A percentile compares a stretch with the other conserved stretches of the same genome.
Evolutionary conservation across 1,140 invertebrate species (phyloP).

Genomic region (Zelostemma sp.): DNA sequence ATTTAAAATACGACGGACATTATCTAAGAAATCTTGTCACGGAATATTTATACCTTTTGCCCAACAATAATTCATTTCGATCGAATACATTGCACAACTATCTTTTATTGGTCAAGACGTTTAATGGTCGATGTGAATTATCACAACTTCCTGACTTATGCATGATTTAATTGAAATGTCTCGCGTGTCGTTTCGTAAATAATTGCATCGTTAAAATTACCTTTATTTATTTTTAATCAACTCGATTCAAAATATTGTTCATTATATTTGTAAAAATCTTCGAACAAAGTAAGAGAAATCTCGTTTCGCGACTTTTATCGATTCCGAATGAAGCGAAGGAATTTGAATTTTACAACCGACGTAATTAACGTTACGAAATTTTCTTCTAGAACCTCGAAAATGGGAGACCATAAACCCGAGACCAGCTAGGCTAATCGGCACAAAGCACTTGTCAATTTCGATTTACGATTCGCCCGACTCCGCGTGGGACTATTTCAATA

Average conservation of each 20-base stretch:
- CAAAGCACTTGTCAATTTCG: conserved; percentile 47
- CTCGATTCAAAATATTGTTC: too few relatives aligned
- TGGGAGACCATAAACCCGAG: conserved; percentile 25
- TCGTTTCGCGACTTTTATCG: background rate
- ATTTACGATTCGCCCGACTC: conserved; percentile 39
- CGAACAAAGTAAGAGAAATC: background rate
- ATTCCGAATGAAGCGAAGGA: background rate
- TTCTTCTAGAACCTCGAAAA: background rate
- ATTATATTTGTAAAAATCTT: too few relatives aligned
- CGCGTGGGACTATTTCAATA: conserved; percentile 32
- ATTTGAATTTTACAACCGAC: background rate
- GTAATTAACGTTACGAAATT: background rate
- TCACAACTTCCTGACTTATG: conserved; percentile 3
- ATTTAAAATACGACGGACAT: too few relatives aligned
- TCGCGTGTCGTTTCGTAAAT: background rate
- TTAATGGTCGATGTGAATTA: background rate
- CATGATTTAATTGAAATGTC: conserved; percentile 1
- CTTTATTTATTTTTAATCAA: too few relatives aligned
- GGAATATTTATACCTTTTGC: background rate
- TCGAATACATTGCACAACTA: background rate
- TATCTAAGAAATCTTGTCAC: background rate
- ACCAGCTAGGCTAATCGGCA: conserved; percentile 31
- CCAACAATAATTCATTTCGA: background rate
- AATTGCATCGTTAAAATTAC: background rate
- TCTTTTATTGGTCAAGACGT: background rate